These are phyloP conservation scores for Stenurella melanura DNA, from an alignment of 2,888 invertebrate species.

Conservation along the genomic window DNA sequence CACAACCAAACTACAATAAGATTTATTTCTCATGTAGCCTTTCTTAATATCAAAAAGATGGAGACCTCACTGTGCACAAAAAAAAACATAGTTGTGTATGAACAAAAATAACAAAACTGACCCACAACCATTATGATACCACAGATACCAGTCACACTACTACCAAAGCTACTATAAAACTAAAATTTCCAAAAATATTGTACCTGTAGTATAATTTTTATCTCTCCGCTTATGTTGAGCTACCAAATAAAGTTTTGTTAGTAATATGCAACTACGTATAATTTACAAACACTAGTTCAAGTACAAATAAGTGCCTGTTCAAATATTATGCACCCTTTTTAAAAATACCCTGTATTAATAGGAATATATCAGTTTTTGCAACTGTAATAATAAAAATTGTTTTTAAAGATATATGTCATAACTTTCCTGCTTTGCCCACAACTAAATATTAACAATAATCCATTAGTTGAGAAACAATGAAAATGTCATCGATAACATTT, in stretches of 20 bases:
- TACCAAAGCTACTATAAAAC: constrained; percentile 28
- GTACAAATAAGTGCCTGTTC: neutral
- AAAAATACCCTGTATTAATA: neutral
- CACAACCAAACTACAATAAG: neutral
- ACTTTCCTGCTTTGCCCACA: no score
- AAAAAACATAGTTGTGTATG: neutral
- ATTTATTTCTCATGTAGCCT: neutral
- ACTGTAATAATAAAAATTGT: no score
- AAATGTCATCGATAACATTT: no score
- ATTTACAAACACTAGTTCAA: neutral
- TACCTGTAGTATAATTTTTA: constrained; percentile 70
- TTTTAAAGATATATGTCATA: no score
- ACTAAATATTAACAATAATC: no score
- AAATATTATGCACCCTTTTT: neutral
- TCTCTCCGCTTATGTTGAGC: constrained; percentile 78
- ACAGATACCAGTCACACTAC: constrained; percentile 18
- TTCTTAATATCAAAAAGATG: constrained; percentile 7
- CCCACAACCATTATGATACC: constrained; percentile 28
- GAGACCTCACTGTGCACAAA: constrained; percentile 4
- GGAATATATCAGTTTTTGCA: no score
- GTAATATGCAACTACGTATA: constrained; percentile 13
- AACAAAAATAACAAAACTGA: constrained; percentile 23
- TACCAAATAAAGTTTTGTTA: constrained; percentile 66
- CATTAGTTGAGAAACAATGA: no score
- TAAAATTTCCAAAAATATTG: constrained; percentile 36